Evolutionary conservation across 2,888 invertebrate genomes (phyloP).

Genomic region (Dryobota labecula): DNA sequence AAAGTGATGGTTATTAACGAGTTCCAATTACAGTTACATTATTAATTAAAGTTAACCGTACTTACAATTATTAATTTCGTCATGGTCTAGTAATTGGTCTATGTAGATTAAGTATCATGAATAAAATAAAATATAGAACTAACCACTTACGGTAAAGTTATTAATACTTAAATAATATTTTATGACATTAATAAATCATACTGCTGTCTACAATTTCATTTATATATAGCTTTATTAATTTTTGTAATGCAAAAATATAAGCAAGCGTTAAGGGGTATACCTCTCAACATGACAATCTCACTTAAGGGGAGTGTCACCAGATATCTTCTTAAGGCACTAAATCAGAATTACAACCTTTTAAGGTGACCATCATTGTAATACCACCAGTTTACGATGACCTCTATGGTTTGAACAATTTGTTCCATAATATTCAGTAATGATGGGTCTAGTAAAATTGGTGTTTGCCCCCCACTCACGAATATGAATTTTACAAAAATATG

Average conservation of each 20-base stretch:
- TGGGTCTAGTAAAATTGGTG: slow-evolving; percentile 68
- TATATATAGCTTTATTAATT: slow-evolving; percentile 57
- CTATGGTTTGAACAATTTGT: not conserved
- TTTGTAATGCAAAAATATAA: slow-evolving; percentile 35
- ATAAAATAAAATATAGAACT: slow-evolving; percentile 1
- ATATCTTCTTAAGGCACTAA: slow-evolving; percentile 77
- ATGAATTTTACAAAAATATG: slow-evolving; percentile 73
- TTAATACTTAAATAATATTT: slow-evolving; percentile 28
- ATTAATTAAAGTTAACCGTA: slow-evolving; percentile 2
- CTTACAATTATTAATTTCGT: not conserved
- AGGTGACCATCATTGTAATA: slow-evolving; percentile 73
- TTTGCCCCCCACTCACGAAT: slow-evolving; percentile 69
- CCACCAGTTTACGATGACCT: slow-evolving; percentile 67
- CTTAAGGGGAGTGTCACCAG: slow-evolving; percentile 68
- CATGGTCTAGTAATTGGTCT: slow-evolving; percentile 5
- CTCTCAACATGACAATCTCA: slow-evolving; percentile 44
- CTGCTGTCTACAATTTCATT: slow-evolving; percentile 41
- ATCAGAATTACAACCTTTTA: slow-evolving; percentile 80
- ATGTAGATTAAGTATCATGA: slow-evolving; percentile 1
- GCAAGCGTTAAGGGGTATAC: slow-evolving; percentile 41
- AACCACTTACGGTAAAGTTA: not conserved
- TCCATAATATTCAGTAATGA: not conserved
- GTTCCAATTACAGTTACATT: slow-evolving; percentile 22
- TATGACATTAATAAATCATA: slow-evolving; percentile 37
- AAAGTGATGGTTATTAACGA: slow-evolving; percentile 19